These are phyloP conservation scores for Chaunax sp. DNA, from an alignment of 2,797 vertebrate species.

Conservation along the genomic window DNA sequence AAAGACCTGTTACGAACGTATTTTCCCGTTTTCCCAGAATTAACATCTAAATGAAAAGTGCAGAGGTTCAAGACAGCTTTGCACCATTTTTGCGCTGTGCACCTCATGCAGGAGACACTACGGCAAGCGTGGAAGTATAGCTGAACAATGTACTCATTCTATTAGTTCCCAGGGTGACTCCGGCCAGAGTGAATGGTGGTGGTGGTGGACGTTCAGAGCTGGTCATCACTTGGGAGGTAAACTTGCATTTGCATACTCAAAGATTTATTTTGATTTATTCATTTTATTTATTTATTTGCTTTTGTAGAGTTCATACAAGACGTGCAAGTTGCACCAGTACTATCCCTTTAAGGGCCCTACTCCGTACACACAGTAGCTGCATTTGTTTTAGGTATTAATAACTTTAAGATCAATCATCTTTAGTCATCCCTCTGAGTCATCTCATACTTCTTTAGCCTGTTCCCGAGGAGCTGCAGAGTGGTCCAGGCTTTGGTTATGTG, in stretches of 20 bases:
- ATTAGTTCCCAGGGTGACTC: conserved; percentile 91
- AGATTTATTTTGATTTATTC: not conserved
- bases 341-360: conserved; percentile 39
- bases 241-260: conserved; percentile 4
- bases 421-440: conserved; percentile 64
- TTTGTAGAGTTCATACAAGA: too few species aligned
- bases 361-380: conserved; percentile 25
- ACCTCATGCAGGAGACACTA: too few species aligned
- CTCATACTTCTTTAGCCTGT: conserved; percentile 83
- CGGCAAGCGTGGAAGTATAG: too few species aligned
- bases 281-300: too few species aligned
- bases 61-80: too few species aligned
- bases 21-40: too few species aligned
- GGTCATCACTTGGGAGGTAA: conserved; percentile 97
- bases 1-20: too few species aligned
- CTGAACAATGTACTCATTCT: not conserved
- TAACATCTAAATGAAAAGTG: too few species aligned
- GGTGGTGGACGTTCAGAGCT: conserved; percentile 93
- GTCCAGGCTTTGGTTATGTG: conserved; percentile 93
- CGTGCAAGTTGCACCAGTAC: not conserved
- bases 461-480: conserved; percentile 93
- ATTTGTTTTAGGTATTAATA: conserved; percentile 58
- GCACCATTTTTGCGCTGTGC: too few species aligned
- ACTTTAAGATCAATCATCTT: conserved; percentile 51
- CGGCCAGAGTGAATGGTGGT: conserved; percentile 91